phyloP scores from a whole-genome alignment of 2,113 vertebrate species.

The Colaptes auratus region DNA sequence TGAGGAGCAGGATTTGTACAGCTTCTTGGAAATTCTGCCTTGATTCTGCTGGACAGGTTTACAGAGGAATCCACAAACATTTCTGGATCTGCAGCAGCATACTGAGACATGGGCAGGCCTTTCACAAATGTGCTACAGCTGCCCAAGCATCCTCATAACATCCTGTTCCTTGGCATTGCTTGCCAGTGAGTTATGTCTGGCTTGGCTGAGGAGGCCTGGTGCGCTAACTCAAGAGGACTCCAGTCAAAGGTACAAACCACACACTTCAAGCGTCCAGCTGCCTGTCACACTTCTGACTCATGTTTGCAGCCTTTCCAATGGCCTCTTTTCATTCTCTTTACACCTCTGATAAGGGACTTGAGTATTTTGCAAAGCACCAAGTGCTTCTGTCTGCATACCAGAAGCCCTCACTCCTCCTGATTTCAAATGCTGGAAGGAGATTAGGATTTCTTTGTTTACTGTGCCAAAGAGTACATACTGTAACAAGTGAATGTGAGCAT shows the following conservation, averaged over 20 bases:
- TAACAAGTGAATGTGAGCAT: conserved; percentile 61
- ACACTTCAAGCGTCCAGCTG: neutral
- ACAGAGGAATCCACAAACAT: neutral
- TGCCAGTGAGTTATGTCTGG: neutral
- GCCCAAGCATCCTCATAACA: neutral
- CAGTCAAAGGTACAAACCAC: neutral
- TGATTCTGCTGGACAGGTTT: neutral
- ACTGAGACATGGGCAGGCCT: neutral
- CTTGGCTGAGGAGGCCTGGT: neutral
- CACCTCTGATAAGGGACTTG: neutral
- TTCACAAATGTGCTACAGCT: neutral
- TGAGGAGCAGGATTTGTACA: neutral
- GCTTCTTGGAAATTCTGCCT: neutral
- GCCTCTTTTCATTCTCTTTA: neutral
- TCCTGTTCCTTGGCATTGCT: accelerated
- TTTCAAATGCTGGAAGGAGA: neutral
- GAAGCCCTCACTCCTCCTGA: conserved; percentile 8
- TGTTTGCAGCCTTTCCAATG: neutral
- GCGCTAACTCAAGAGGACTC: neutral
- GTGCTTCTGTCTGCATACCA: neutral
- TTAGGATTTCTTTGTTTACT: conserved; percentile 41
- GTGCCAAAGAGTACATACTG: conserved; percentile 54
- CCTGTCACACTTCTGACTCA: neutral
- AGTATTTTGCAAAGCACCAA: neutral
- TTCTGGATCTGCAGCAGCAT: neutral